Base-by-base conservation (phyloP, 2,888 invertebrate species). In the Andrena chrysosceles region DNA sequence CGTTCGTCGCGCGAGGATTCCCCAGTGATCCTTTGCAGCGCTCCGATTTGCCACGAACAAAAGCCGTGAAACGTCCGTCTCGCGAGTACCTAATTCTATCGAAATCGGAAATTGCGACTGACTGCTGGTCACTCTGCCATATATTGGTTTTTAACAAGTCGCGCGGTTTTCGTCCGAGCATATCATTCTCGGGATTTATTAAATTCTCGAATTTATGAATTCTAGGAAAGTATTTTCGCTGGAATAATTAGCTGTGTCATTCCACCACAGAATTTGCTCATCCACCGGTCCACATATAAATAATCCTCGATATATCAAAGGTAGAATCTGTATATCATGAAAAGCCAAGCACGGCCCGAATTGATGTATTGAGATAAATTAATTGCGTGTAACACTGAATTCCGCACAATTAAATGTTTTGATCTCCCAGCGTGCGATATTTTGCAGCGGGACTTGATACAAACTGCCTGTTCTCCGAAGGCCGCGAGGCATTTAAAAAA, bases 31-130 rank as follows among this genome's bases (percentile, higher is more conserved):
- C n/a, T 42, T 68, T 31, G 10, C 26, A 10, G 16, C 29, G 31
- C 16, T 10, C 13, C 48, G 52, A 52, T 60, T 49, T 48, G 42
- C 20, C 48, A 8, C 20, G 29, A 2, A 62, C 60, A 69, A 77
- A 54, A 26, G 10, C 6, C 2, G 0, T 20, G 52, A 4, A 26
- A 42, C 20, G 23, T 7, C 7, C 64, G 23, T 5, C 31, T 5
- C 33, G 10, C 8, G 7, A 48, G 31, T 70, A 42, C 48, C 2
- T 5, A 42, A 42, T 13, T 13, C 56, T 13, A 10, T 42, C 20
- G 35, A 63, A 48, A 69, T 64, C 13, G 48, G 42, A 13, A 59
- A 49, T 54, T n/a, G 5, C 31, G 2, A 48, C 7, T 2, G 23
- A 8, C 16, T 16, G 10, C 20, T 1, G 49, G 48, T 56, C 20